phyloP scores from a whole-genome alignment of 1,140 invertebrate species.

The Chrysoperla carnea region DNA sequence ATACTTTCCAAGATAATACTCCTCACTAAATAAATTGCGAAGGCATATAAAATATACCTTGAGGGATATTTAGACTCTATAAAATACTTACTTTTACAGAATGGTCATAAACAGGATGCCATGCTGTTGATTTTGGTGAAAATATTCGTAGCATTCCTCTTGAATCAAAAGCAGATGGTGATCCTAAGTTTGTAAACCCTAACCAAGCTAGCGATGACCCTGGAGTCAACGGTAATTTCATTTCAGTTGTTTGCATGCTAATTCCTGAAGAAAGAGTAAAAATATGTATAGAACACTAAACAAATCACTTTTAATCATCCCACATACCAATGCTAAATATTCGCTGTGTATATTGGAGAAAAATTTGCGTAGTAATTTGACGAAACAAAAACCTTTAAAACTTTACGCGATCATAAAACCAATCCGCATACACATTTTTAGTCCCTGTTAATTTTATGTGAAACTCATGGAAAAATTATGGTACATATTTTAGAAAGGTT shows the following conservation, averaged over 20 bases:
- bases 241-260: slow-evolving; percentile 27
- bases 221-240: slow-evolving; percentile 48
- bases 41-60: slow-evolving; percentile 4
- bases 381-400: no score
- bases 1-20: background rate
- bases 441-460: no score
- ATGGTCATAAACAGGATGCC: slow-evolving; percentile 65
- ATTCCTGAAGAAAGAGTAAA: slow-evolving; percentile 5
- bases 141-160: slow-evolving; percentile 47
- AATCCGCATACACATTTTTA: no score
- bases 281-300: slow-evolving; percentile 5
- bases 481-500: no score
- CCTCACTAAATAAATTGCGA: background rate
- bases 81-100: slow-evolving; percentile 34
- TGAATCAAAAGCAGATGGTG: slow-evolving; percentile 45
- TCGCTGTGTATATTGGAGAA: no score
- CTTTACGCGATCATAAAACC: no score
- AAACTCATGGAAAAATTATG: no score
- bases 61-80: slow-evolving; percentile 6
- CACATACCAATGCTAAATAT: no score
- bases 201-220: slow-evolving; percentile 57
- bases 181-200: slow-evolving; percentile 66
- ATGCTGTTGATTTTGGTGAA: slow-evolving; percentile 38
- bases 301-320: background rate
- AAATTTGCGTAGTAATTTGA: no score